Base-by-base conservation (phyloP, 1,140 invertebrate species). In the Drosophila littoralis region DNA sequence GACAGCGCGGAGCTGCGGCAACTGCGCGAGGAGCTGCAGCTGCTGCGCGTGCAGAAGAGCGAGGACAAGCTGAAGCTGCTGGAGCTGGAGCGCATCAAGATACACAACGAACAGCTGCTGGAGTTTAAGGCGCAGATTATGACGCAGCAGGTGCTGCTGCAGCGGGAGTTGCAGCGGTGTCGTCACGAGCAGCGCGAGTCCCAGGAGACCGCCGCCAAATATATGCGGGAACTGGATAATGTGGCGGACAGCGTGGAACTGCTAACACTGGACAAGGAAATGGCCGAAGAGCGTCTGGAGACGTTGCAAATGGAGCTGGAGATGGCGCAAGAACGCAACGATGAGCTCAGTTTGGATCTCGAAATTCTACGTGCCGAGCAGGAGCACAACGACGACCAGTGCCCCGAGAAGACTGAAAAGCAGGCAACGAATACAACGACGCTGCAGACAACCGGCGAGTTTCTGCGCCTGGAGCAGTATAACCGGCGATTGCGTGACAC, bases 221-320 rank as follows among this genome's bases (percentile, higher is more conserved):
- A 96, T 91, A 95, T 96, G 42, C 97, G 98, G 54, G 98, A 99
- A 92, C 97, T 98, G 93, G 95, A 96, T 1, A 98, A 99, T 90
- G 93, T 98, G 3, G 94, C 96, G 7, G 98, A 99, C 92, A 97
- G 97, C 2, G 95, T 99, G 0, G 98, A 99, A 94, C 97, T 99
- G 95, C 96, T 98, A 0, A 98, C 98, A 0, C 94, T 99, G 3
- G 98, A 99, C 92, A 99, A 99, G 92, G 98, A 99, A 94, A 99
- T 99, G 98, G 98, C 98, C 0, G 98, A 99, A 92, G 98, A 99
- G 91, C 97, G 98, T 90, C 95, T 97, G 1, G 98, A 99, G 93
- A 96, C 96, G 0, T 92, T 99, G 9, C 97, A 98, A 92, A 93
- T 97, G 54, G 98, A 99, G 92, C 83, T 99, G 67, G 98, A 98